A percentile compares a stretch with the other conserved stretches of the same genome.
These are phyloP conservation scores for Panorpa germanica DNA, from an alignment of 2,888 invertebrate species.

Conservation along the genomic window DNA sequence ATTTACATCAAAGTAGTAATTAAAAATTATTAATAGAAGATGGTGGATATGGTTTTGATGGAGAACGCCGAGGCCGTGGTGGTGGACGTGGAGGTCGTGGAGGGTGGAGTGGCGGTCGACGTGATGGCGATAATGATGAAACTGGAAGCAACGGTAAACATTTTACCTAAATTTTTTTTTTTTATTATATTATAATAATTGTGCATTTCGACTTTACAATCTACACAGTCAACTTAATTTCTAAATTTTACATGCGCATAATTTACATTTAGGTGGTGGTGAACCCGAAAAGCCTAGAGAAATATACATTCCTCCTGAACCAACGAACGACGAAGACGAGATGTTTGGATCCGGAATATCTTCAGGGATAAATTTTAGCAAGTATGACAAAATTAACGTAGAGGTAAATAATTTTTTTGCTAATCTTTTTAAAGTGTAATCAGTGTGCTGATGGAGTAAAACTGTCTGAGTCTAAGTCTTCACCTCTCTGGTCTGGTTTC, in stretches of 20 bases:
- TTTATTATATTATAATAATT: constrained; percentile 7
- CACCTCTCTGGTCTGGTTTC: no score
- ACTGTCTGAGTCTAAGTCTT: neutral
- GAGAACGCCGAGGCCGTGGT: constrained; percentile 13
- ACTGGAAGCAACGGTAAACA: constrained; percentile 8
- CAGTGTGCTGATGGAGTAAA: constrained; percentile 5
- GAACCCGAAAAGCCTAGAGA: constrained; percentile 37
- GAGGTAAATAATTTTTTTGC: constrained; percentile 34
- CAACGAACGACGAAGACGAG: constrained; percentile 45
- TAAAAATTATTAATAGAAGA: constrained; percentile 9
- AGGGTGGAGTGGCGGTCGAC: constrained; percentile 10
- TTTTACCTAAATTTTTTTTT: neutral
- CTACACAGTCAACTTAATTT: no score
- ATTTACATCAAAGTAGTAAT: constrained; percentile 8
- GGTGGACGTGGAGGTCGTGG: constrained; percentile 11
- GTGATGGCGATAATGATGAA: constrained; percentile 11
- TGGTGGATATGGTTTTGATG: constrained; percentile 13
- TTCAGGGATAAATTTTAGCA: constrained; percentile 82
- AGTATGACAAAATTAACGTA: constrained; percentile 76
- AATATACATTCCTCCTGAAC: constrained; percentile 55
- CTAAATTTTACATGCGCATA: no score
- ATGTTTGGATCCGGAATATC: constrained; percentile 49
- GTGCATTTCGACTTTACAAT: no score
- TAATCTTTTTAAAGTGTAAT: constrained; percentile 1
- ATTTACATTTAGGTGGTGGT: constrained; percentile 24